Conservation (phyloP, 2,888 invertebrate genomes). For the Artemia sinica region DNA sequence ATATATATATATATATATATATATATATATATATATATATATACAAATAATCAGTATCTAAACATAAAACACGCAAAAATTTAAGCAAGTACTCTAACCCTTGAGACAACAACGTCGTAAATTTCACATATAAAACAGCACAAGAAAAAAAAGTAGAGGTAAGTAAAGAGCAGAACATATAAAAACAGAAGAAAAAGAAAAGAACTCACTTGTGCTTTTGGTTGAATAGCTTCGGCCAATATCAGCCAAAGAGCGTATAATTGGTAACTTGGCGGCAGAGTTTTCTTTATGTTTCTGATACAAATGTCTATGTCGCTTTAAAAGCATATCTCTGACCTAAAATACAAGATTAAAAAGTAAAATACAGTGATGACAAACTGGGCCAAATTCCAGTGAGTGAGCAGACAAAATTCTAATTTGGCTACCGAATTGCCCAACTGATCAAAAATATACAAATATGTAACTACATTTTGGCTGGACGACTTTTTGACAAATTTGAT, state of each 20-base stretch:
- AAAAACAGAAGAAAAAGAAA: background rate
- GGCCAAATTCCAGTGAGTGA: no score
- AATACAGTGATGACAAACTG: no score
- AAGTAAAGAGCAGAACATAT: slow-evolving; percentile 20
- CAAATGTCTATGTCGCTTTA: slow-evolving; percentile 80
- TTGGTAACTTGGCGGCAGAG: slow-evolving; percentile 46
- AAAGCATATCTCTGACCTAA: slow-evolving; percentile 55
- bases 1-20: slow-evolving; percentile 17
- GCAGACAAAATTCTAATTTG: no score
- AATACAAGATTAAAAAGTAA: background rate
- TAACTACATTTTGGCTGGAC: no score
- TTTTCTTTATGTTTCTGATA: slow-evolving; percentile 53
- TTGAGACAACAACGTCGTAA: no score
- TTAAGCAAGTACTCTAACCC: no score
- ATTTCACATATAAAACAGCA: slow-evolving; percentile 21
- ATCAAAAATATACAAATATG: no score
- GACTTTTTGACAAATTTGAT: no score
- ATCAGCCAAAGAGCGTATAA: slow-evolving; percentile 84
- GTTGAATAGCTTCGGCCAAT: slow-evolving; percentile 84
- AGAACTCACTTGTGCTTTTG: slow-evolving; percentile 56
- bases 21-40: background rate
- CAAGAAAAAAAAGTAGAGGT: slow-evolving; percentile 22
- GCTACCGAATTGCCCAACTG: no score
- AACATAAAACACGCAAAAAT: no score
- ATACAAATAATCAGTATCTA: slow-evolving; percentile 18